Evolutionary conservation across 2,113 vertebrate genomes (phyloP), one percentile per base, ranked within the genome.

Genomic region (Uria aalge): DNA sequence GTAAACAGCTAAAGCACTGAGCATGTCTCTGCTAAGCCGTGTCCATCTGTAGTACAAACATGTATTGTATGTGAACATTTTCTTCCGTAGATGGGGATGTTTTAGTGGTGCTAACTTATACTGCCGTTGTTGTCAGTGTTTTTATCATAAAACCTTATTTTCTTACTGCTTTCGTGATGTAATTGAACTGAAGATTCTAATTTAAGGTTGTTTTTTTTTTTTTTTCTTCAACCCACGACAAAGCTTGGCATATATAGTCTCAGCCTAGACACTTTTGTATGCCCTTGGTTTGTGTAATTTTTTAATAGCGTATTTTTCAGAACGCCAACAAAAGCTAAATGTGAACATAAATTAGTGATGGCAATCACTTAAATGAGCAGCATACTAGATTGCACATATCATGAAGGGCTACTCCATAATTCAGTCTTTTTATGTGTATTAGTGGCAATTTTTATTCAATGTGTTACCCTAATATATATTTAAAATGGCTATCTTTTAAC

Each of bases 1-100:
- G 97, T 98, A 98, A 98, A 98, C 97, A 98, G 95, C 96, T 95
- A 77, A 97, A 98, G 95, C 94, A 95, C 64, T 0, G 64, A 98
- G 94, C 48, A 22, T 94, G 96, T 93, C 91, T 98, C 94, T 91
- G 94, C 97, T 97, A 96, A 97, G 90, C 92, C 6, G 20, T 88
- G 97, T 93, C 96, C 19, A 85, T 98, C 96, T 98, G 96, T 91
- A 76, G 77, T 79, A 97, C 69, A 82, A 96, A 79, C 63, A 38
- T 97, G 89, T 92, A 91, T 75, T 47, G 36, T 18, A 38, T 15
- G 29, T 16, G 64, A 94, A 91, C 29, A 52, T 96, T 98, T 96
- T 90, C 92, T 94, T 84, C 36, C 53, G 48, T 1, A 67, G 67
- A 85, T 17, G 15, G 60, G 62, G 67, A 66, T 93, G 92, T 95